Evolutionary conservation across 92 coral and sea anemone genomes (phyloP).

Genomic region (Epizoanthus rinbou): DNA sequence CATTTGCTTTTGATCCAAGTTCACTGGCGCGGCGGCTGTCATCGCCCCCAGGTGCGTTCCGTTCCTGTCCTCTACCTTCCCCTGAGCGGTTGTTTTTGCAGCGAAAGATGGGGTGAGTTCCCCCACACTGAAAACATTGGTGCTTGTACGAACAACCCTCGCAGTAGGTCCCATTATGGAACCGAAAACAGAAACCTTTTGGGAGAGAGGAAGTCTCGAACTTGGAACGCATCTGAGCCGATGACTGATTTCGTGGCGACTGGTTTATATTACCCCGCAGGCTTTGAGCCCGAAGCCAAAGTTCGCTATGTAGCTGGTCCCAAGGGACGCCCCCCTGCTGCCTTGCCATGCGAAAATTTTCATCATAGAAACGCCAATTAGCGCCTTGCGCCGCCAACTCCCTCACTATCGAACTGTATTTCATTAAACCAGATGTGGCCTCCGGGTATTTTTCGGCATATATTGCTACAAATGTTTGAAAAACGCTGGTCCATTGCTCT

Average conservation of each 20-base stretch:
- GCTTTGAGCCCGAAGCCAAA: too few relatives aligned
- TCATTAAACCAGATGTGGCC: conserved; percentile 13
- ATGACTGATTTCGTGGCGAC: too few relatives aligned
- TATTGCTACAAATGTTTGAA: conserved; percentile 20
- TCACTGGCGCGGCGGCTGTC: too few relatives aligned
- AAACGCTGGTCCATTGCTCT: conserved; percentile 7
- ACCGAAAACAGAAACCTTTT: conserved; percentile 35
- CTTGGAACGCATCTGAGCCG: too few relatives aligned
- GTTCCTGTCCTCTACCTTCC: not conserved
- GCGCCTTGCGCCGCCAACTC: not conserved
- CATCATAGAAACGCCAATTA: conserved; percentile 11
- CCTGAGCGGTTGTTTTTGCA: not conserved
- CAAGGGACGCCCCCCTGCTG: conserved; percentile 24
- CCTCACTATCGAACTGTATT: conserved; percentile 1
- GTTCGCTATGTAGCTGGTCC: not conserved
- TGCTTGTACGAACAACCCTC: conserved; percentile 41
- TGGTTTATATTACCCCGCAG: too few relatives aligned
- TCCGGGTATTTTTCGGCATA: not conserved
- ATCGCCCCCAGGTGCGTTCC: too few relatives aligned
- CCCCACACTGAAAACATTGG: conserved; percentile 40
- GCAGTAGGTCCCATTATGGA: conserved; percentile 41
- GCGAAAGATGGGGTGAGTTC: not conserved
- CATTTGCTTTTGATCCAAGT: too few relatives aligned
- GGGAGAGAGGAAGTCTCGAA: conserved; percentile 18
- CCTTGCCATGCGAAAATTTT: conserved; percentile 2